Base-by-base conservation (phyloP, 1,140 invertebrate species). In the Neodiprion virginianus region DNA sequence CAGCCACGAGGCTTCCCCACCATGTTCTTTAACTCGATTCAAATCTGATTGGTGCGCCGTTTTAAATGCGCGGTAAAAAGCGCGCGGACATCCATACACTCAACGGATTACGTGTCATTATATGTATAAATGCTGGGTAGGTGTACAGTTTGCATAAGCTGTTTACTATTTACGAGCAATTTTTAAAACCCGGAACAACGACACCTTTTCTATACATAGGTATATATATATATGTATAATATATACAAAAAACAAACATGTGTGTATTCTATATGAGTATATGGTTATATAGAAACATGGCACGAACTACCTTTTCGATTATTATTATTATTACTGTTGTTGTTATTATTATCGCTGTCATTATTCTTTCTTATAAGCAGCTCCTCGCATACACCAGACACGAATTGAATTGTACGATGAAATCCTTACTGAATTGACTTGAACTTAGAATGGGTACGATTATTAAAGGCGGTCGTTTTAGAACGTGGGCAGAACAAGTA, bases 31-130 rank as follows among this genome's bases (percentile, higher is more conserved):
- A 17, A 61, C 11, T 4, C 53, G 73, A 78, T 88, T 88, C 80
- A 81, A 88, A 87, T 87, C 76, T 75, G 74, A 88, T 88, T 88
- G 87, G 87, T 79, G 87, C 86, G 87, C 85, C 14, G 69, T 23
- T 1, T 21, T 8, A 68, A 79, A n/a, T 88, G 87, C 87, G 87
- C 87, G 48, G 76, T 72, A 83, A 82, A 88, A 87, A 81, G 79
- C 80, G 83, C 84, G 84, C 77, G 78, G 40, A 69, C 61, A 17
- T 49, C 50, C 48, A 79, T 72, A 73, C 69, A 77, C 74, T 79
- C 83, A 84, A 84, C 83, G 83, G 80, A 83, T 83, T 84, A 84
- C 28, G 5, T 40, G 5, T 40, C 5, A 40, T 40, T 40, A 40
- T 40, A 40, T 40, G 28, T 40, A 40, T 40, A 40, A 40, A 40